Base-by-base conservation (phyloP, 2,888 invertebrate genomes). In the Eupithecia pulchellata region DNA sequence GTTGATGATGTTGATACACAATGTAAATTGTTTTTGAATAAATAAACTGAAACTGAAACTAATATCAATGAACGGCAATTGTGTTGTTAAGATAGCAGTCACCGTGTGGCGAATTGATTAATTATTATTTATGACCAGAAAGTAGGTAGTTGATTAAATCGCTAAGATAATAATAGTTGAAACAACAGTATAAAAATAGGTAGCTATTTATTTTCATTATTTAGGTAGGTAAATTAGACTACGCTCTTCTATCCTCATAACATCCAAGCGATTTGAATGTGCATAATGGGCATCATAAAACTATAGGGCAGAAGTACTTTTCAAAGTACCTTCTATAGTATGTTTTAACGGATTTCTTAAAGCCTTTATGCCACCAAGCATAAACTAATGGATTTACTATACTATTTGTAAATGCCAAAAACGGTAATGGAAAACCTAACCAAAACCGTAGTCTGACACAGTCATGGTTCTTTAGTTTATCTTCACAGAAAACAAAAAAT, bases 351-450 rank as follows among this genome's bases (percentile, higher is more conserved):
- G 91, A 94, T 66, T 84, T 91, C 78, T 96, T 91, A 78, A 96
- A 96, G 0, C 96, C 96, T 83, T 95, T 96, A 82, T 96, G 96
- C 96, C 96, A 96, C 96, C 96, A 96, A 0, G 96, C 96, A 80
- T 96, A 96, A 76, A 96, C 96, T 30, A 96, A 83, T 0, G 96
- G 96, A 82, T 96, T 96, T 0, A 96, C 79, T 61, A 96, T 82
- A 77, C 96, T 96, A 78, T 96, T 96, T 0, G 93, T 79, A 76
- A 96, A 95, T 1, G 96, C 96, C 61, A 96, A 83, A 32, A 95
- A 94, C 0, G 95, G 95, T 57, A 96, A 81, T 0, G 96, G 96
- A 62, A 95, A 95, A 0, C 95, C 95, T 0, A 96, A 89, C 47
- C 95, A 86, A 27, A 92, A 84, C 20, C 92, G 89, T 36, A 95